phyloP scores from a whole-genome alignment of 2,113 vertebrate species.

The Phycodurus eques region DNA sequence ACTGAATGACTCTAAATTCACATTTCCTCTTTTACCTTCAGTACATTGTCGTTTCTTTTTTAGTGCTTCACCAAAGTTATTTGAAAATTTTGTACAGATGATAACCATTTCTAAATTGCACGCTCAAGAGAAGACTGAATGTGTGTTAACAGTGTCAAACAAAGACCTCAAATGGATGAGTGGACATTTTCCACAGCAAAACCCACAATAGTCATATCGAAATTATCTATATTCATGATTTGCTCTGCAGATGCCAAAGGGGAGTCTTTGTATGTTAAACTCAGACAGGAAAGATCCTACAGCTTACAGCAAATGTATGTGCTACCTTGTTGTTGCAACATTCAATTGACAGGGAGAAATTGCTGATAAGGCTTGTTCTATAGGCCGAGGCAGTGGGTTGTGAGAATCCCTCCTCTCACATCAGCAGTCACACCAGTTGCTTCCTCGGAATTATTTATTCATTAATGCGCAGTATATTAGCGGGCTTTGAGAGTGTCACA shows the following conservation, averaged over 20 bases:
- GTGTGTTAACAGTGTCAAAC: background rate
- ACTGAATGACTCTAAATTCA: constrained; percentile 34
- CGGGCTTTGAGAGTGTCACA: constrained; percentile 44
- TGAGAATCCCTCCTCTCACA: constrained; percentile 56
- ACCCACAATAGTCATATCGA: background rate
- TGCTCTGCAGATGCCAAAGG: background rate
- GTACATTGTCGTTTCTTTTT: constrained; percentile 5
- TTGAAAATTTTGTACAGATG: constrained; percentile 3
- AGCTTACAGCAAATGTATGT: constrained; percentile 30
- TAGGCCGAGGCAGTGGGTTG: constrained; percentile 53
- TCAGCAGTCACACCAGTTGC: constrained; percentile 51
- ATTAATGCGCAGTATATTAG: constrained; percentile 45
- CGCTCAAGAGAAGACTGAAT: background rate
- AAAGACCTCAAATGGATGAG: background rate
- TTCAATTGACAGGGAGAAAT: constrained; percentile 37
- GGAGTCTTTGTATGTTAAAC: constrained; percentile 16
- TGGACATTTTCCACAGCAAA: background rate
- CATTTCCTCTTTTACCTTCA: background rate
- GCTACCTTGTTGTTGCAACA: constrained; percentile 26
- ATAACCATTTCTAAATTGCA: background rate
- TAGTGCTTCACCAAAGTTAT: background rate
- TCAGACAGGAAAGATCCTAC: constrained; percentile 21
- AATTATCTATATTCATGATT: background rate
- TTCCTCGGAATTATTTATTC: constrained; percentile 36
- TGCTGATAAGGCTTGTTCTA: constrained; percentile 58